Evolutionary conservation across 1,140 invertebrate genomes (phyloP).

Genomic region (Eueides isabella): DNA sequence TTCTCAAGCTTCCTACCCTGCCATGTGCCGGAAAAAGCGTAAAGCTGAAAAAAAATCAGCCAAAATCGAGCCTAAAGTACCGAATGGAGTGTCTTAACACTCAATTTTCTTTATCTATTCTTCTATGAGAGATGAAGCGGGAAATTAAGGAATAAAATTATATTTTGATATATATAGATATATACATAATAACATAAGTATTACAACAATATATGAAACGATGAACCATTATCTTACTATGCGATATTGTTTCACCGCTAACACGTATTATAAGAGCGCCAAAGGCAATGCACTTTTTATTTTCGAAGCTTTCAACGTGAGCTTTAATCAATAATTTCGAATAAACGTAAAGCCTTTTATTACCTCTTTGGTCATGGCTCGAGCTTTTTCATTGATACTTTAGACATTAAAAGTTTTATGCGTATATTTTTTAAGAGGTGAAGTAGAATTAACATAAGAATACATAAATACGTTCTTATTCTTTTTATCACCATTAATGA

Average conservation of each 20-base stretch:
- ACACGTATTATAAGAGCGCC: constrained; percentile 7
- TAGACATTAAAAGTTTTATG: neutral
- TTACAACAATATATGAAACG: neutral
- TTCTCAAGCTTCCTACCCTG: no score
- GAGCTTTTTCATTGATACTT: neutral
- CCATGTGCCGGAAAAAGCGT: no score
- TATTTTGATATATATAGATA: no score
- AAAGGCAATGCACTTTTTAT: constrained; percentile 15
- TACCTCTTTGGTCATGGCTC: constrained; percentile 20
- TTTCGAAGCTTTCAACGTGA: constrained; percentile 13
- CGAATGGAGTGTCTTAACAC: no score
- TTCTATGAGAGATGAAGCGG: no score
- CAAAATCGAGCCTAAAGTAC: no score
- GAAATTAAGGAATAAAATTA: no score
- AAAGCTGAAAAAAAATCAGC: no score
- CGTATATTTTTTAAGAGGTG: neutral
- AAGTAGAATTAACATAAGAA: neutral
- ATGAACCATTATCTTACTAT: neutral
- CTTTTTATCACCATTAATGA: neutral
- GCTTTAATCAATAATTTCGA: constrained; percentile 23
- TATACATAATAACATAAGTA: no score
- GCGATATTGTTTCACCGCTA: neutral
- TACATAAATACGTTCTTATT: neutral
- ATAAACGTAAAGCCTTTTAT: constrained; percentile 15
- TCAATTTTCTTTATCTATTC: no score